A percentile compares a stretch with the other conserved stretches of the same genome.
Evolutionary conservation across 2,797 vertebrate genomes (phyloP).

Genomic region (Scolopax rusticola): DNA sequence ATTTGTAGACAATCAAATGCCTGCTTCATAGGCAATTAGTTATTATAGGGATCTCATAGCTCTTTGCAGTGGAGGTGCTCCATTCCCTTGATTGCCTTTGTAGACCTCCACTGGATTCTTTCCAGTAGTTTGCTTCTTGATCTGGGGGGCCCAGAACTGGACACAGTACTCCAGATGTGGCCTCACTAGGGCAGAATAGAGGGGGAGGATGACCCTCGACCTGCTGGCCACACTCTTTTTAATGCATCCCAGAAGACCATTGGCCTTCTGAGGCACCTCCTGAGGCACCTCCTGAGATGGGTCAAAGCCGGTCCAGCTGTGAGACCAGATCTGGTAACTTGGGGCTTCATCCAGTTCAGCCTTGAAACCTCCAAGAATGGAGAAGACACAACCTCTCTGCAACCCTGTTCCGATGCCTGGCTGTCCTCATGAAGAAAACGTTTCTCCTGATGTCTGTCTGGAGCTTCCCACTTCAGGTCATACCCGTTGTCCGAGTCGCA

Average conservation of each 20-base stretch:
- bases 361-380: background rate
- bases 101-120: too few relatives aligned
- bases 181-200: too few relatives aligned
- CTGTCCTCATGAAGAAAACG: background rate
- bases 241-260: too few relatives aligned
- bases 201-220: too few relatives aligned
- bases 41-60: background rate
- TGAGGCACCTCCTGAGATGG: background rate
- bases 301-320: background rate
- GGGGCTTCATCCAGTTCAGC: background rate
- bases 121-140: too few relatives aligned
- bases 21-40: background rate
- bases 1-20: background rate
- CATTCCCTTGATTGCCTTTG: too few relatives aligned
- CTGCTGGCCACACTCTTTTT: too few relatives aligned
- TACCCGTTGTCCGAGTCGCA: fast-evolving
- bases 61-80: background rate
- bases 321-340: background rate
- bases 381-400: background rate
- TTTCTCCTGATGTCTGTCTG: fast-evolving
- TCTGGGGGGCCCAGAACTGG: too few relatives aligned
- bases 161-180: too few relatives aligned
- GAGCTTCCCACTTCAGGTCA: background rate
- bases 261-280: too few relatives aligned
- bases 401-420: too few relatives aligned